Evolutionary conservation across 2,113 vertebrate species (phyloP).

Genomic region (Cichladusa arquata): DNA sequence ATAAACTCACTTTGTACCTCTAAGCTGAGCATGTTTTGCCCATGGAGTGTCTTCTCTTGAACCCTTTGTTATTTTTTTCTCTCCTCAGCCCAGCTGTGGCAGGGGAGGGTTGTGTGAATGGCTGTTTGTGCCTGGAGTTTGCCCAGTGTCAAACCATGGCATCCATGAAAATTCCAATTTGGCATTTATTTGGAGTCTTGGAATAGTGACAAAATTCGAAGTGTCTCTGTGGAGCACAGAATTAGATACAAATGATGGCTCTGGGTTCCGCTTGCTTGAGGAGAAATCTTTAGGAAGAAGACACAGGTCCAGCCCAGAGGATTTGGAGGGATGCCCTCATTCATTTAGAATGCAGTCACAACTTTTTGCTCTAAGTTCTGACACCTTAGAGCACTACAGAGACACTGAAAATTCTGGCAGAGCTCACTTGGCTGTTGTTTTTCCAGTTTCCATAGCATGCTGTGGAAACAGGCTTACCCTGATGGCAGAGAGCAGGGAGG

Average conservation of each 20-base stretch:
- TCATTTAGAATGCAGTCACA: not conserved
- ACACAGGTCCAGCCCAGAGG: accelerated
- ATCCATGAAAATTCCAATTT: not conserved
- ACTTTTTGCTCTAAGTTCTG: not conserved
- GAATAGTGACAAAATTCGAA: not conserved
- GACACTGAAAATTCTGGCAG: not conserved
- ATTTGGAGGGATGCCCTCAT: accelerated
- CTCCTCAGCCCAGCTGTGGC: not conserved
- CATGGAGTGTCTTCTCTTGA: not conserved
- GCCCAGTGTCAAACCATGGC: too few relatives aligned
- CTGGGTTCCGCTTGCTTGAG: not conserved
- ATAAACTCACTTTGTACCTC: not conserved
- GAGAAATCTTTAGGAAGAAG: not conserved
- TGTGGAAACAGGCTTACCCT: not conserved
- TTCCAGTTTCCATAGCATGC: not conserved
- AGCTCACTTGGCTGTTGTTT: not conserved
- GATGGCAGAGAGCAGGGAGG: not conserved
- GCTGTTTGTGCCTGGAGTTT: not conserved
- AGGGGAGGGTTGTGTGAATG: too few relatives aligned
- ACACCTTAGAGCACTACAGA: not conserved
- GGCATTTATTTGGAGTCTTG: not conserved
- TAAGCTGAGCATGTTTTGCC: not conserved
- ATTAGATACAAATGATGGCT: not conserved
- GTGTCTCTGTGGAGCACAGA: not conserved
- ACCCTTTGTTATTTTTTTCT: not conserved